Evolutionary conservation across 2,113 vertebrate species (phyloP).

Genomic region (Phylloscopus trochiloides): DNA sequence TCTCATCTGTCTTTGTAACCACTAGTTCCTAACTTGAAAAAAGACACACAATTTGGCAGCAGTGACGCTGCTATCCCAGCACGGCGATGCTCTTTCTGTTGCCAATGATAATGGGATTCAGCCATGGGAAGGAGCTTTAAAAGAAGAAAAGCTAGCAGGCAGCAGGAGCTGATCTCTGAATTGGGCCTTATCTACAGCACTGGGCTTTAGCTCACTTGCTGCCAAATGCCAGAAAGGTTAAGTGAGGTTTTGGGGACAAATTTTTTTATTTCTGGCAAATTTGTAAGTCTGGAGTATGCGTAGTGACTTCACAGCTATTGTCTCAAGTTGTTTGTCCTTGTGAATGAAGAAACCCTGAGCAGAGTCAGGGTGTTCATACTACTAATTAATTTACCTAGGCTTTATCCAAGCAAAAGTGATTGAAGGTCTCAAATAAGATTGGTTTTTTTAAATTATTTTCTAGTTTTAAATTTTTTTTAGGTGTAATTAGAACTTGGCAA

Average conservation of each 20-base stretch:
- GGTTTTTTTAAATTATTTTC: neutral
- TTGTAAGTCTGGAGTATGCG: neutral
- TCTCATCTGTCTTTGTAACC: neutral
- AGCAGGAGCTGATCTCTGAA: neutral
- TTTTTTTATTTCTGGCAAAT: neutral
- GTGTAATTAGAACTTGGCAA: neutral
- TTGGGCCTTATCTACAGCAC: neutral
- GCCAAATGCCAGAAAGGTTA: neutral
- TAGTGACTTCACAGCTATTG: neutral
- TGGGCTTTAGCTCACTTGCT: neutral
- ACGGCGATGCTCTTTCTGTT: neutral
- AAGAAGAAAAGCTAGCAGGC: neutral
- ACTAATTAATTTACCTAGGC: neutral
- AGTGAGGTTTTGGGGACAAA: neutral
- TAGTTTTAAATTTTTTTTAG: neutral
- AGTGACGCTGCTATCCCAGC: neutral
- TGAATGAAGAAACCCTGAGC: neutral
- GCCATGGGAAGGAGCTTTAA: neutral
- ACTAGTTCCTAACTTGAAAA: neutral
- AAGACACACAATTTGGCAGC: neutral
- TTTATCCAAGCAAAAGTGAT: neutral
- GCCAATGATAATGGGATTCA: neutral
- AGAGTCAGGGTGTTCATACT: neutral
- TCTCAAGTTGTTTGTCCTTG: neutral
- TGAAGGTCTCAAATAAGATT: neutral